Evolutionary conservation across 2,113 vertebrate species (phyloP), one percentile per base, ranked within the genome.

Genomic region (Cyprinodon variegatus): DNA sequence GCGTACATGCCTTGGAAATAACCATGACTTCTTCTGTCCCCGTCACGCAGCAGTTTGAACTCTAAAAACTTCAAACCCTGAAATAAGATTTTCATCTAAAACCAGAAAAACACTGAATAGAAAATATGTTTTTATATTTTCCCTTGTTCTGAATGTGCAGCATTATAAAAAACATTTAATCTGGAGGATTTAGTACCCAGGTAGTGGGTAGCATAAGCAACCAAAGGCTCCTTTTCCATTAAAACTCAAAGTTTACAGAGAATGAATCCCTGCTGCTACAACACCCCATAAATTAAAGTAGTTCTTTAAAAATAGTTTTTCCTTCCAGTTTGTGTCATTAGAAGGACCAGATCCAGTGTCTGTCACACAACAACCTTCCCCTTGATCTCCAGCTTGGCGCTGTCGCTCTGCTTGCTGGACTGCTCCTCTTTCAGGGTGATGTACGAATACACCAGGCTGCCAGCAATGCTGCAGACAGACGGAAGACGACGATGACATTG

Each of bases 381-480:
- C 71, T 93, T 93, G 61, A 93, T 89, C 68, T 93, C 92, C 78
- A 92, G 78, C 82, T 92, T 88, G 84, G 89, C 88, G 36, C 68
- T 89, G 11, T 98, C 97, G 0, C 87, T 87, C 14, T 94, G 93
- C 84, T 96, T 96, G 93, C 8, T 97, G 85, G 92, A 72, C 66
- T 97, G 96, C 74, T 98, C 96, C 89, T 99, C 96, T 0, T 94
- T 96, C 87, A 99, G 96, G 0, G 97, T 98, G 93, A 99, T 97
- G 89, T 98, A 98, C 11, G 98, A 98, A 64, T 99, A 99, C 40
- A 97, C 96, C 91, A 99, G 92, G 87, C 98, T 99, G 37, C 97
- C 98, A 0, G 96, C 96, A 85, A 99, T 98, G 74, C 98, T 99
- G 92, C 53, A 84, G 68, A 22, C 67, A 4, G 29, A 29, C 29